These are phyloP conservation scores for Ferrisia virgata DNA, from an alignment of 2,888 invertebrate species.

Conservation along the genomic window DNA sequence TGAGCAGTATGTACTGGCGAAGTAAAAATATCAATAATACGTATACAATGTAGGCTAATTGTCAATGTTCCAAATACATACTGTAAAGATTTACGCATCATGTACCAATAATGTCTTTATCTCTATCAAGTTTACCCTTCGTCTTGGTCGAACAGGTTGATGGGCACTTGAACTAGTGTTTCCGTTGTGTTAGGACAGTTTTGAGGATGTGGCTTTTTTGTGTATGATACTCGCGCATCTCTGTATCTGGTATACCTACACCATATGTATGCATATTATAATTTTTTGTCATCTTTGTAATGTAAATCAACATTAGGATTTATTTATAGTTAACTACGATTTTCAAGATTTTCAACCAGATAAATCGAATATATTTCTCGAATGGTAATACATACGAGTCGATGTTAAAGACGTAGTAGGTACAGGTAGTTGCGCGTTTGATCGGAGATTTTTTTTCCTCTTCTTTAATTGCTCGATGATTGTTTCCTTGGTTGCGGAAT, in stretches of 20 bases:
- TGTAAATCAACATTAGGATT: not conserved
- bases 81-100: not conserved
- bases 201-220: not conserved
- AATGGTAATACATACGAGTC: not conserved
- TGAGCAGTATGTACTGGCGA: no score
- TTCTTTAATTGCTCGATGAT: not conserved
- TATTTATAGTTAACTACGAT: not conserved
- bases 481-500: no score
- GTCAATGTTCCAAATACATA: slow-evolving; percentile 2
- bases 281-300: slow-evolving; percentile 13
- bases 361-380: not conserved
- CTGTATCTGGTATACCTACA: no score
- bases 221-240: not conserved
- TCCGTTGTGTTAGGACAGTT: slow-evolving; percentile 39
- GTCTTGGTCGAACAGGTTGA: not conserved
- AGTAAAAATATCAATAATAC: not conserved
- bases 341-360: not conserved
- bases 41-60: not conserved
- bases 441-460: not conserved
- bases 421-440: not conserved
- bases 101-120: not conserved
- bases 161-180: not conserved
- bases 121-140: not conserved
- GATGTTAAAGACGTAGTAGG: not conserved
- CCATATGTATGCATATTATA: slow-evolving; percentile 44